phyloP scores from a whole-genome alignment of 2,797 vertebrate genomes.

The Knipowitschia caucasica region DNA sequence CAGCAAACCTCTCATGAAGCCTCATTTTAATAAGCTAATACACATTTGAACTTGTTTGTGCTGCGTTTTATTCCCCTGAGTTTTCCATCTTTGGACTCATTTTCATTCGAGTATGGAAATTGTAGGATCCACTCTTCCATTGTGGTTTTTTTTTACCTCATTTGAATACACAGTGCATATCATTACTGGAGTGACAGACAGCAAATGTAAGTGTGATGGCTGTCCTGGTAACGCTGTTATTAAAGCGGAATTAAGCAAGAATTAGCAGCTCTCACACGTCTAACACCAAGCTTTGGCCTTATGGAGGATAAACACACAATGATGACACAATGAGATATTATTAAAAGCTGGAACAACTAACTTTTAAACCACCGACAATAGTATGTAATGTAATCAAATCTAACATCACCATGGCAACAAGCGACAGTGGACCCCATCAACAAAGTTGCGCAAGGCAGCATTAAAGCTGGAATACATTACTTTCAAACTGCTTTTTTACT shows the following conservation, averaged over 20 bases:
- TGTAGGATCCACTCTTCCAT: not conserved
- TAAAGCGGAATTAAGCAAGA: constrained; percentile 6
- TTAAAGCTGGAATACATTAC: too few relatives aligned
- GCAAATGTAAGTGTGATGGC: not conserved
- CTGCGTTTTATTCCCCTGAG: not conserved
- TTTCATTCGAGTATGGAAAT: constrained; percentile 1
- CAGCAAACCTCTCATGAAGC: not conserved
- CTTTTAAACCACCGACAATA: too few relatives aligned
- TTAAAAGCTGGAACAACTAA: too few relatives aligned
- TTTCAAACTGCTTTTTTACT: too few relatives aligned
- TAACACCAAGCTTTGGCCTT: not conserved
- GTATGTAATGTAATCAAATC: too few relatives aligned
- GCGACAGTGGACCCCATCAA: too few relatives aligned
- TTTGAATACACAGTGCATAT: not conserved
- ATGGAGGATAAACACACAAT: not conserved
- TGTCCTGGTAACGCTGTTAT: not conserved
- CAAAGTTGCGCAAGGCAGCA: too few relatives aligned
- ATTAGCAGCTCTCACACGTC: not conserved
- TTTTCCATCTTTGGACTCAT: not conserved
- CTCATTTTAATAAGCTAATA: not conserved
- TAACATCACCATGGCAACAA: too few relatives aligned
- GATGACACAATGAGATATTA: too few relatives aligned
- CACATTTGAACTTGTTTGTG: not conserved
- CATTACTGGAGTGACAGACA: not conserved
- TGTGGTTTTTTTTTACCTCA: not conserved